Conservation (phyloP, 2,113 vertebrate genomes). For the Cyanistes caeruleus region DNA sequence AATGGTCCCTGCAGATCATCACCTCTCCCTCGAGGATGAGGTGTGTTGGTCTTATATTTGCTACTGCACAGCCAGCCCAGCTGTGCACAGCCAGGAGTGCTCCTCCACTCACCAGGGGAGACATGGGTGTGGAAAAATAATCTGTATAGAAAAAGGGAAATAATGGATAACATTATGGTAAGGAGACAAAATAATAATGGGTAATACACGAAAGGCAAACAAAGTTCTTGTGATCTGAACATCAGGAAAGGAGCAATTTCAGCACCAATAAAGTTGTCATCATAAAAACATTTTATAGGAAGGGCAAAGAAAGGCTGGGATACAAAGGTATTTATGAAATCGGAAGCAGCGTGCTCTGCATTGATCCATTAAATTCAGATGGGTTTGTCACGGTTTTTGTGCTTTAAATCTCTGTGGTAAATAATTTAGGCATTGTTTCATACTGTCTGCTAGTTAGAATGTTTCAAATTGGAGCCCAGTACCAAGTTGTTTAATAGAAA, state of each 20-base stretch:
- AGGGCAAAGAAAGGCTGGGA: neutral
- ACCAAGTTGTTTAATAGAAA: neutral
- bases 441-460: neutral
- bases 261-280: neutral
- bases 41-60: neutral
- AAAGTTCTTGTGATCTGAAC: slow-evolving; percentile 19
- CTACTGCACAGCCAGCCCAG: fast-evolving
- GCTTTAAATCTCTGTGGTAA: neutral
- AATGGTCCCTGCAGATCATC: neutral
- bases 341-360: neutral
- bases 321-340: neutral
- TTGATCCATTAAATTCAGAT: neutral
- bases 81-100: no score
- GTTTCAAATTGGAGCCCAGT: neutral
- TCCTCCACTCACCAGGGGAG: neutral
- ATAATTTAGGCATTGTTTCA: neutral
- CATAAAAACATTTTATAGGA: neutral
- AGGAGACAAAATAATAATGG: neutral
- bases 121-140: neutral
- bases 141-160: neutral
- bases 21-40: neutral
- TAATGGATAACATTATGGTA: neutral
- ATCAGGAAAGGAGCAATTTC: slow-evolving; percentile 4
- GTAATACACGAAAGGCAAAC: neutral
- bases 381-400: neutral